Conservation (phyloP, 1,140 invertebrate species). For the Zaprionus capensis region DNA sequence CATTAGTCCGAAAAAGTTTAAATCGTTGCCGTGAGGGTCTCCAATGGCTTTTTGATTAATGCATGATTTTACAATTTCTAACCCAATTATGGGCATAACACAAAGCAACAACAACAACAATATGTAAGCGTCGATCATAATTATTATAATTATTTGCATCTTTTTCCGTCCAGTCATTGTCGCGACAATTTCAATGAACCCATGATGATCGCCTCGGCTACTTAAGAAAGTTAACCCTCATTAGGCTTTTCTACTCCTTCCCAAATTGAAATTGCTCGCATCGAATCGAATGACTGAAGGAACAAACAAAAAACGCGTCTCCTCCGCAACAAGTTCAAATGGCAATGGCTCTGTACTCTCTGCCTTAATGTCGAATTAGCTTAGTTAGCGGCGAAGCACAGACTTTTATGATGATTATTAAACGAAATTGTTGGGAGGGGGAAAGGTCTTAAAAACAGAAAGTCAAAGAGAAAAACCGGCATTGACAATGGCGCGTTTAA, state of each 20-base stretch:
- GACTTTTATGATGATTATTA: conserved; percentile 59
- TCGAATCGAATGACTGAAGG: conserved; percentile 25
- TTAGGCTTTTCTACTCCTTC: conserved; percentile 41
- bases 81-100: conserved; percentile 57
- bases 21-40: conserved; percentile 62
- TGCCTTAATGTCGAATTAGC: conserved; percentile 59
- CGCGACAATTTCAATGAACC: conserved; percentile 70
- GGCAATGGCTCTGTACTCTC: conserved; percentile 52
- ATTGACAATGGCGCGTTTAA: conserved; percentile 73
- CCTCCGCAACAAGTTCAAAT: conserved; percentile 65
- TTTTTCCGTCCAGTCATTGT: conserved; percentile 63
- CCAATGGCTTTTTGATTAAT: conserved; percentile 79
- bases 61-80: conserved; percentile 68
- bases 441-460: conserved; percentile 66
- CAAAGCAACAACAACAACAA: conserved; percentile 9
- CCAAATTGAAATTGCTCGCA: conserved; percentile 31
- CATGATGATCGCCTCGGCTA: conserved; percentile 25
- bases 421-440: conserved; percentile 65
- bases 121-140: conserved; percentile 27
- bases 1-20: conserved; percentile 53
- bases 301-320: conserved; percentile 5
- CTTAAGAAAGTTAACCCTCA: conserved; percentile 65
- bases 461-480: conserved; percentile 47
- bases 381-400: conserved; percentile 22
- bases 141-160: conserved; percentile 66